Base-by-base conservation (phyloP, 2,113 vertebrate genomes). In the Semicossyphus pulcher region DNA sequence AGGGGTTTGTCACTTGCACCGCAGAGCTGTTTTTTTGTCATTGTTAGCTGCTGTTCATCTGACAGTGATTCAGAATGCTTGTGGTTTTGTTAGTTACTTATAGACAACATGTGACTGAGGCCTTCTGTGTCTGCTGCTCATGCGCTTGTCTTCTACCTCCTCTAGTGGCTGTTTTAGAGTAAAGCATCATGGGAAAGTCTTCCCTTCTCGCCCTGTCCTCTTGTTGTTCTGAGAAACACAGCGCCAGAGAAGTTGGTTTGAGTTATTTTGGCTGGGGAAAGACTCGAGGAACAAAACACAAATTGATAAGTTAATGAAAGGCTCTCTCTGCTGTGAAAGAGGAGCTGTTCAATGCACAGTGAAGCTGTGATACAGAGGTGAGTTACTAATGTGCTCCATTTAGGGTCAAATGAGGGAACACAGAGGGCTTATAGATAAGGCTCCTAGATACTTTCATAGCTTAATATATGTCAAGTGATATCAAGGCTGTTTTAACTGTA, bases 121-220 rank as follows among this genome's bases (percentile, higher is more conserved):
- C 0, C 7, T 1, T 16, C 36, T 28, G 10, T 45, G 4, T 52
- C 31, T 26, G n/a, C 1, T 10, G 15, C 36, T 36, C 60, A 51
- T 77, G 42, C 23, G 26, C 59, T 65, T 72, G 76, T 63, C 44
- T 87, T 15, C 25, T n/a, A 11, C 87, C 12, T 53, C 87, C 86
- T 88, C 88, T 90, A 56, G 82, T 80, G 91, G 83, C 25, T 10
- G 53, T 66, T 67, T 20, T 75, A 39, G 52, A 3, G n/a, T 37
- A 84, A 29, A 11, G 56, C 86, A 84, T 2, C 39, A 31, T 45
- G 29, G 65, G 47, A 60, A 63, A 15, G 57, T 8, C 2, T 4
- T 8, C 4, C 3, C 48, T 4, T 15, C 11, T 4, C 2, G 0
- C 6, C 1, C n/a, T 18, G 10, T 37, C 8, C 3, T 10, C 12